Conservation (phyloP, 2,888 invertebrate species). For the Mechanitis mazaeus region DNA sequence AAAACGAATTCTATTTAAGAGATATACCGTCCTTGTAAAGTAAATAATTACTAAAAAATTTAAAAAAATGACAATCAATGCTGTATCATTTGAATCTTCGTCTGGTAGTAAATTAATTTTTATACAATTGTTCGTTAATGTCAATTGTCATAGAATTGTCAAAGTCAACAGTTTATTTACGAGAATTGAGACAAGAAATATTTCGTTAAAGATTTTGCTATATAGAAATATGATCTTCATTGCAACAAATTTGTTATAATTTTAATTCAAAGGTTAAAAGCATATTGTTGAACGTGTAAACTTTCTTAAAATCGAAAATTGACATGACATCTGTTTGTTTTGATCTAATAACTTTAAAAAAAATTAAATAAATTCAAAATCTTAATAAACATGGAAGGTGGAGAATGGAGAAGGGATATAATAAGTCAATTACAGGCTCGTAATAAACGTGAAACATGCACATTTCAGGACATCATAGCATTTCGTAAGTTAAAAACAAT, state of each 20-base stretch:
- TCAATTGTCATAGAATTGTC: slow-evolving; percentile 5
- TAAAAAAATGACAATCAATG: neutral
- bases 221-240: slow-evolving; percentile 11
- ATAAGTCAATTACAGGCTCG: slow-evolving; percentile 82
- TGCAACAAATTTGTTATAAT: slow-evolving; percentile 4
- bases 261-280: neutral
- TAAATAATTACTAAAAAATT: neutral
- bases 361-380: slow-evolving; percentile 35
- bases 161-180: slow-evolving; percentile 28
- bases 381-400: slow-evolving; percentile 60
- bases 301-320: slow-evolving; percentile 10
- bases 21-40: no score
- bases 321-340: slow-evolving; percentile 67
- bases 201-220: slow-evolving; percentile 10
- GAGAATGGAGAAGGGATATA: slow-evolving; percentile 83
- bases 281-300: neutral
- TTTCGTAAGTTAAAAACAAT: slow-evolving; percentile 82
- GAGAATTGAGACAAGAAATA: slow-evolving; percentile 12
- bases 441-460: slow-evolving; percentile 84
- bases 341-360: slow-evolving; percentile 43
- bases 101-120: no score
- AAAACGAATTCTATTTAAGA: no score
- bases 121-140: no score
- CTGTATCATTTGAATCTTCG: no score
- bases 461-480: slow-evolving; percentile 87